A percentile compares a stretch with the other conserved stretches of the same genome.
phyloP scores from a whole-genome alignment of 2,888 invertebrate species.

The Drosophila neonasuta region DNA sequence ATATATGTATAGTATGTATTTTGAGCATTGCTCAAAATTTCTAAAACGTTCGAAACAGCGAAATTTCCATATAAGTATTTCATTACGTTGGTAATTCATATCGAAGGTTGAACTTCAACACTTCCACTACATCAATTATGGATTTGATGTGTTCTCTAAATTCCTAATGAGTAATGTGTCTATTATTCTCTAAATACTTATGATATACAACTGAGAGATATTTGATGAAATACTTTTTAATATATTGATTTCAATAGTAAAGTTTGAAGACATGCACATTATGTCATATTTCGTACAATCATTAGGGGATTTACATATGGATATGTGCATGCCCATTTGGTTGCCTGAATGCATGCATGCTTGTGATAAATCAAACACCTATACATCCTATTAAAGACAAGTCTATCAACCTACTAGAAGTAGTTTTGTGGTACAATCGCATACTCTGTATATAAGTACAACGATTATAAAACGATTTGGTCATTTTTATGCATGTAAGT shows the following conservation, averaged over 20 bases:
- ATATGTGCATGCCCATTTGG: constrained; percentile 62
- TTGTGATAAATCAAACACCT: constrained; percentile 34
- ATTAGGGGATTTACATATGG: constrained; percentile 16
- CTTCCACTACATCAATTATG: neutral
- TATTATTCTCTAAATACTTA: neutral
- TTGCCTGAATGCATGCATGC: constrained; percentile 67
- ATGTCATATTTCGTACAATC: neutral
- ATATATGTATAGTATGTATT: neutral
- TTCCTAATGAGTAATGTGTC: neutral
- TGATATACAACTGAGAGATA: neutral
- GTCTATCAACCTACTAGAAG: constrained; percentile 29
- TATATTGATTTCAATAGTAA: no score
- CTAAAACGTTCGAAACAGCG: neutral
- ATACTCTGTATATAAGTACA: constrained; percentile 18
- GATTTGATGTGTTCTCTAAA: neutral
- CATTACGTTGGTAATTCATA: neutral
- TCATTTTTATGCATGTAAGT: constrained; percentile 67
- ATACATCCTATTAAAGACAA: constrained; percentile 7
- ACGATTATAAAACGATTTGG: constrained; percentile 29
- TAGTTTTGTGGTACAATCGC: neutral
- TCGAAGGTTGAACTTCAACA: constrained; percentile 2
- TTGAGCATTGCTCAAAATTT: neutral
- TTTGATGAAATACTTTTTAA: neutral
- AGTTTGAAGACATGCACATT: neutral
- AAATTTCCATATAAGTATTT: neutral